Evolutionary conservation across 2,888 invertebrate species (phyloP).

Genomic region (Melitaea athalia): DNA sequence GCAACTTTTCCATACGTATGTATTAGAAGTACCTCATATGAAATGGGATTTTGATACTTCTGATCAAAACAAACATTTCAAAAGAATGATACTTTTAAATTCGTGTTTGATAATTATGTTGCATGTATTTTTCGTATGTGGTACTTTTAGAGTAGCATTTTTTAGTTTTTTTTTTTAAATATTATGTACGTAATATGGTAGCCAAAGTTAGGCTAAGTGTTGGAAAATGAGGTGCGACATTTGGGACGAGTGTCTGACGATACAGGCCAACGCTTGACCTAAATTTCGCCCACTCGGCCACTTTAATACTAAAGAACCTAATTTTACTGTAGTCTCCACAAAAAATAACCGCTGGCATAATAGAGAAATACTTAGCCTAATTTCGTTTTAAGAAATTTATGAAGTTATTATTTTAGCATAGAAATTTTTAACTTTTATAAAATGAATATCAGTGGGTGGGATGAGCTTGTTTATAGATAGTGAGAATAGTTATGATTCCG

Average conservation of each 20-base stretch:
- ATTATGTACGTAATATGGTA: not conserved
- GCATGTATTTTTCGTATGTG: too few species aligned
- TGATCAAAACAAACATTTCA: slow-evolving; percentile 63
- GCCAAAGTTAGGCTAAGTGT: slow-evolving; percentile 32
- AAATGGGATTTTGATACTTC: slow-evolving; percentile 59
- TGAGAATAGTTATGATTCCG: not conserved
- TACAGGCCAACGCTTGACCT: slow-evolving; percentile 67
- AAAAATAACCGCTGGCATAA: slow-evolving; percentile 19
- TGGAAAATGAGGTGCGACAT: slow-evolving; percentile 73
- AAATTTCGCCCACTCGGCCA: slow-evolving; percentile 58
- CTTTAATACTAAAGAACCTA: slow-evolving; percentile 45
- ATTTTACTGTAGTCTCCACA: slow-evolving; percentile 23
- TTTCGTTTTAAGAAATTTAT: slow-evolving; percentile 7
- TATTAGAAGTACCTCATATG: slow-evolving; percentile 62
- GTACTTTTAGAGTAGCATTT: not conserved
- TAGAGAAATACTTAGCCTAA: slow-evolving; percentile 15
- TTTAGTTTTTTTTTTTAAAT: not conserved
- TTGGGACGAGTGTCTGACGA: slow-evolving; percentile 58
- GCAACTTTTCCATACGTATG: slow-evolving; percentile 60
- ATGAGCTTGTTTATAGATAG: not conserved
- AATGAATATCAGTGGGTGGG: not conserved
- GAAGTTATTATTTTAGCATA: not conserved
- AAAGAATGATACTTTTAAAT: slow-evolving; percentile 44
- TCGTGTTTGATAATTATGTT: too few species aligned
- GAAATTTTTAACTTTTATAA: not conserved